Evolutionary conservation across 92 coral and sea anemone genomes (phyloP), one percentile per base, ranked within the genome.

Genomic region (Montipora capitata): DNA sequence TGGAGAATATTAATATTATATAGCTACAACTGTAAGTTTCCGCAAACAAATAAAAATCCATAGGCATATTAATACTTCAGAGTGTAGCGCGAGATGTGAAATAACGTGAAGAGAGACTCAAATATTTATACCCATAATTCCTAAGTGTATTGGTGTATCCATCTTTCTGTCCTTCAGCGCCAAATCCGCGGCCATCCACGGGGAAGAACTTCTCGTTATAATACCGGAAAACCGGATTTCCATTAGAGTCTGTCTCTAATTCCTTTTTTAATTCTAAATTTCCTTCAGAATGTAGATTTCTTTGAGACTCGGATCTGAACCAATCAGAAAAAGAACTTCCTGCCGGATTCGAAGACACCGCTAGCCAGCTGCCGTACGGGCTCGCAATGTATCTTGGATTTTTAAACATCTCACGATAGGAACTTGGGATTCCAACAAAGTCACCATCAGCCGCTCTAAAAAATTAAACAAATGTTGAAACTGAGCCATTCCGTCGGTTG

Each of bases 141-240:
- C 99, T 88, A 20, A 97, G 95, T 1, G 99, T 98, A 48, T 95
- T 93, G 14, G 97, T 95, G 73, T 87, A 79, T 40, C 98, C 95
- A 76, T 97, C 99, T 62, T 96, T 87, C 74, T 97, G 98, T 70
- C 99, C 99, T 88, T 97, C 97, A 44, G 99, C 99, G 40, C 96
- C 93, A 89, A 92, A 97, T 63, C 99, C 99, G 27, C 94, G 95
- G n/a, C 99, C 99, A 82, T 97, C 99, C 27, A 97, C 95, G 5
- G 99, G 99, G 61, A 93, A 97, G 77, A 93, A 97, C 88, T 93
- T 91, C 3, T 82, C 82, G 11, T 93, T 86, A 58, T 70, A 96
- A 77, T 92, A 81, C 35, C 98, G 90, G 74, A 91, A 94, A 35
- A 97, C 83, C 18, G 92, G 43, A 76, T 88, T 93, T 8, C 99